Conservation (phyloP, 2,113 vertebrate genomes). For the Scomber colias region DNA sequence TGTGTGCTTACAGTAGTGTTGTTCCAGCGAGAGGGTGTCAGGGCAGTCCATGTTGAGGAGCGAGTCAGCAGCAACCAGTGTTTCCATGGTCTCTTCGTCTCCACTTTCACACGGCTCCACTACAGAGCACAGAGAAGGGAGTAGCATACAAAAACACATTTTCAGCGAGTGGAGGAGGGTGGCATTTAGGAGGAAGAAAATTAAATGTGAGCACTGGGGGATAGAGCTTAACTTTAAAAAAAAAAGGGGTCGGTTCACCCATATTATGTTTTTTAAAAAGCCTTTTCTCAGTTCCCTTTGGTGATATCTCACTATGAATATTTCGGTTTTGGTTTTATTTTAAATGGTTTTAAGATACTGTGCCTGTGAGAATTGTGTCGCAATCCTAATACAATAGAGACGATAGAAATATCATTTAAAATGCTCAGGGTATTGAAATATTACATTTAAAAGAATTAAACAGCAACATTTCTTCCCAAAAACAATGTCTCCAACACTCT, state of each 20-base stretch:
- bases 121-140: constrained; percentile 63
- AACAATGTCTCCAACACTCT: no score
- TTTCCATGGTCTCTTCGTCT: constrained; percentile 93
- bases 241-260: not conserved
- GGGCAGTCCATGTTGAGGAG: constrained; percentile 95
- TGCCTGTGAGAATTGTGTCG: not conserved
- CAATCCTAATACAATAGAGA: no score
- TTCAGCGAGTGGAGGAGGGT: not conserved
- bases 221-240: not conserved
- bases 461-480: not conserved
- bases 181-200: not conserved
- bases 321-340: not conserved
- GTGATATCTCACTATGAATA: not conserved
- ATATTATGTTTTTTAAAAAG: not conserved
- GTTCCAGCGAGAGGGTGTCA: constrained; percentile 87
- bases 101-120: constrained; percentile 93
- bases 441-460: not conserved
- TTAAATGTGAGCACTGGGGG: not conserved
- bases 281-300: not conserved
- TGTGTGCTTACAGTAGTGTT: constrained; percentile 89
- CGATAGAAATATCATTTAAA: no score
- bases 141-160: not conserved
- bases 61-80: constrained; percentile 92
- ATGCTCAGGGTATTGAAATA: no score
- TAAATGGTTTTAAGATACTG: not conserved